Percentiles rank a stretch among this genome's conserved stretches.
Evolutionary conservation across 2,888 invertebrate genomes (phyloP).

Genomic region (Spodoptera exigua): DNA sequence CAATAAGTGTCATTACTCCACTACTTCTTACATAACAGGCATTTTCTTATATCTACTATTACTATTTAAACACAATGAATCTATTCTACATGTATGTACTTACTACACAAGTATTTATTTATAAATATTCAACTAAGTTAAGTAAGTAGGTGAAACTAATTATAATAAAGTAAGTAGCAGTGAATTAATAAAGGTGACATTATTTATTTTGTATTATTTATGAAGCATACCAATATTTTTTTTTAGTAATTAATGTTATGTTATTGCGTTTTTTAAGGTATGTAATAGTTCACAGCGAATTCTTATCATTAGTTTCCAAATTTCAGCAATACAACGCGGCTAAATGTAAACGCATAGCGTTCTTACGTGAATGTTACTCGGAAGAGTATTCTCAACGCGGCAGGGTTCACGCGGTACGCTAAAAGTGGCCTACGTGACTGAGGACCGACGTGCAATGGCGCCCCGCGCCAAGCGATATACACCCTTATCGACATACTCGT

Average conservation of each 20-base stretch:
- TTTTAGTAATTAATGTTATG: no score
- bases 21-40: conserved; percentile 28
- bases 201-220: no score
- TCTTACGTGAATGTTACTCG: conserved; percentile 28
- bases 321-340: conserved; percentile 67
- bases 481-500: conserved; percentile 79
- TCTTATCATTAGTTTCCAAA: conserved; percentile 67
- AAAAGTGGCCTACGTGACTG: conserved; percentile 88
- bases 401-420: conserved; percentile 65
- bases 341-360: conserved; percentile 49
- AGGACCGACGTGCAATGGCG: conserved; percentile 84
- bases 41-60: no score
- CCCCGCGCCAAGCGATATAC: conserved; percentile 85
- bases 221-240: no score
- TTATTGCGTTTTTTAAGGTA: no score
- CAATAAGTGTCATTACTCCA: conserved; percentile 10
- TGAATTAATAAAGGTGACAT: no score
- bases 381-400: conserved; percentile 64
- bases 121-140: no score
- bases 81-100: no score
- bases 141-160: no score
- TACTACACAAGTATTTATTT: no score
- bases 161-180: no score
- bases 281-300: conserved; percentile 29
- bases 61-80: no score